Conservation (phyloP, 2,888 invertebrate species). For the Adelognathus sp. region DNA sequence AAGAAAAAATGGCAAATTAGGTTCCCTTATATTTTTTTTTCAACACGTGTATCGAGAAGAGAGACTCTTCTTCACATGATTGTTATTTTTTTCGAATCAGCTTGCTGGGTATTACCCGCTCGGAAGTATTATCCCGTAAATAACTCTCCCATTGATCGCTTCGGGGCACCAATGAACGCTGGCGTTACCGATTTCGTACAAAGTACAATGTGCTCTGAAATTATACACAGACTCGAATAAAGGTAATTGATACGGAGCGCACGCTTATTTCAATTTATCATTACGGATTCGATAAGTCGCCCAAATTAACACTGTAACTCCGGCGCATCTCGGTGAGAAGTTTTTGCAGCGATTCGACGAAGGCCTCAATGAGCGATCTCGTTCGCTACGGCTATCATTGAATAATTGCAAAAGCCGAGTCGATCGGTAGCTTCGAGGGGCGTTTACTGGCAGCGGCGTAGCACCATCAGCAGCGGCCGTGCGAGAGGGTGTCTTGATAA, state of each 20-base stretch:
- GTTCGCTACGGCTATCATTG: constrained; percentile 49
- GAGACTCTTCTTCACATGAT: no score
- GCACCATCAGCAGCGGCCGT: neutral
- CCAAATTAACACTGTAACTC: constrained; percentile 15
- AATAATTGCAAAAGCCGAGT: constrained; percentile 41
- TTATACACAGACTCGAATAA: neutral
- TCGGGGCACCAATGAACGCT: neutral
- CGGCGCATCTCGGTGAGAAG: constrained; percentile 2
- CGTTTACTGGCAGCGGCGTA: neutral
- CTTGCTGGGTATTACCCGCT: no score
- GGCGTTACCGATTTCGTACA: neutral
- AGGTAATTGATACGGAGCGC: neutral
- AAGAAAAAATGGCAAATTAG: no score
- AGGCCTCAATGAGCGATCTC: constrained; percentile 42
- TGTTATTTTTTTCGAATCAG: no score
- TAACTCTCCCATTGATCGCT: neutral
- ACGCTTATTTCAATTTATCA: neutral
- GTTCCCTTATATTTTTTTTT: no score
- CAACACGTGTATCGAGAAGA: no score
- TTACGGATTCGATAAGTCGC: constrained; percentile 15
- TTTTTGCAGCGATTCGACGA: neutral
- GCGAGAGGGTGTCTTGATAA: constrained; percentile 27
- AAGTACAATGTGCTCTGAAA: neutral
- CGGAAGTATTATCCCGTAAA: no score
- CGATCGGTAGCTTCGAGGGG: constrained; percentile 18